phyloP scores from a whole-genome alignment of 2,888 invertebrate species.

The Ichneumoninae sp. region DNA sequence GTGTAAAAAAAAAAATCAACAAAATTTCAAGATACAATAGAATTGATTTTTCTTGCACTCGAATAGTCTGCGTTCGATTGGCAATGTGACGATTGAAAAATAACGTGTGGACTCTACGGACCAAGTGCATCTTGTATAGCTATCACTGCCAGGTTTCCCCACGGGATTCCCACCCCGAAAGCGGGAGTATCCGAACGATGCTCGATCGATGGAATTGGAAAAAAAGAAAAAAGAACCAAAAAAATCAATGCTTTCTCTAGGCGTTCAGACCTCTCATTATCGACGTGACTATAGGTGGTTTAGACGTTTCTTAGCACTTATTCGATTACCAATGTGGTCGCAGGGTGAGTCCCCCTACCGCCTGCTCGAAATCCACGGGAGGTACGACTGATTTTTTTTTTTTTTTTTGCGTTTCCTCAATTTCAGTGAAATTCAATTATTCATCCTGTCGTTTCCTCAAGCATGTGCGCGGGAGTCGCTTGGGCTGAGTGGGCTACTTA shows the following conservation, averaged over 20 bases:
- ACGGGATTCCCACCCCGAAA: conserved; percentile 54
- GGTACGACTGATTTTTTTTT: conserved; percentile 53
- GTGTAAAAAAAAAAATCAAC: background rate
- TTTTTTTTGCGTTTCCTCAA: conserved; percentile 10
- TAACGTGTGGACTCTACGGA: conserved; percentile 60
- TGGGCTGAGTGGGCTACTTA: conserved; percentile 37
- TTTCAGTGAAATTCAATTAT: conserved; percentile 13
- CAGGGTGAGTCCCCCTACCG: conserved; percentile 17
- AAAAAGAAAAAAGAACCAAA: conserved; percentile 1
- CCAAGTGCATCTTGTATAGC: conserved; percentile 70
- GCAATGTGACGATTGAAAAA: background rate
- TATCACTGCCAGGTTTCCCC: conserved; percentile 74
- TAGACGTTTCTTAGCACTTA: conserved; percentile 51
- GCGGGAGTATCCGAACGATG: conserved; percentile 26
- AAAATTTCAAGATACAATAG: conserved; percentile 10
- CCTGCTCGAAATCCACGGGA: conserved; percentile 34
- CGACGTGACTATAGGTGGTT: conserved; percentile 59
- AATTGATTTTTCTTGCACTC: conserved; percentile 18
- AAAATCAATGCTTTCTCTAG: conserved; percentile 48
- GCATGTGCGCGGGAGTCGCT: conserved; percentile 49
- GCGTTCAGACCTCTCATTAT: conserved; percentile 61
- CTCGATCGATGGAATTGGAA: conserved; percentile 35
- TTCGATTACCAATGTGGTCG: conserved; percentile 49
- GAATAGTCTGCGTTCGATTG: conserved; percentile 13
- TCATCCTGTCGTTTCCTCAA: background rate